Evolutionary conservation across 2,113 vertebrate species (phyloP).

Genomic region (Prinia subflava): DNA sequence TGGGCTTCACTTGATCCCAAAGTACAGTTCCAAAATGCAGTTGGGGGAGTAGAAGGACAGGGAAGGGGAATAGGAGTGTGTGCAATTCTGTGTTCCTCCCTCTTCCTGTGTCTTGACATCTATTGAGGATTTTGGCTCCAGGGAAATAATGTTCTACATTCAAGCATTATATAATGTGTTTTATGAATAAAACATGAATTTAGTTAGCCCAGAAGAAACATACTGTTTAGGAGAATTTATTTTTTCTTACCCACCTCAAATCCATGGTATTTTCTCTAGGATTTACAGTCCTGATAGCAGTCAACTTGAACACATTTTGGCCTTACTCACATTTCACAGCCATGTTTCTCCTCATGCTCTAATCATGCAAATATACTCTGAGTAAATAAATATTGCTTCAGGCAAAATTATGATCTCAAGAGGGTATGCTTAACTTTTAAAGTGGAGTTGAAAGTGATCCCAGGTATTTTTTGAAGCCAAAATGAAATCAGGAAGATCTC

Average conservation of each 20-base stretch:
- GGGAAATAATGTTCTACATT: neutral
- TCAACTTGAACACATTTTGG: neutral
- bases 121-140: neutral
- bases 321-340: neutral
- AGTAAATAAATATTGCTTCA: constrained; percentile 10
- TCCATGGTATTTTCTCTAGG: neutral
- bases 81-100: neutral
- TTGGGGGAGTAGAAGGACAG: fast-evolving
- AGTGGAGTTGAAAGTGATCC: neutral
- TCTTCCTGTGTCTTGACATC: neutral
- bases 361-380: neutral
- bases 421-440: neutral
- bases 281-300: neutral
- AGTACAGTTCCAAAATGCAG: neutral
- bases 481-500: neutral
- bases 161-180: neutral
- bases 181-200: constrained; percentile 4
- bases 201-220: neutral
- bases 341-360: neutral
- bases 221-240: neutral
- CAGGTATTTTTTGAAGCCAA: neutral
- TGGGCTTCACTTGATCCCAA: neutral
- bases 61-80: fast-evolving
- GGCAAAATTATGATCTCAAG: neutral
- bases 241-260: neutral